These are phyloP conservation scores for Eupleurogrammus muticus DNA, from an alignment of 2,797 vertebrate genomes.

Conservation along the genomic window DNA sequence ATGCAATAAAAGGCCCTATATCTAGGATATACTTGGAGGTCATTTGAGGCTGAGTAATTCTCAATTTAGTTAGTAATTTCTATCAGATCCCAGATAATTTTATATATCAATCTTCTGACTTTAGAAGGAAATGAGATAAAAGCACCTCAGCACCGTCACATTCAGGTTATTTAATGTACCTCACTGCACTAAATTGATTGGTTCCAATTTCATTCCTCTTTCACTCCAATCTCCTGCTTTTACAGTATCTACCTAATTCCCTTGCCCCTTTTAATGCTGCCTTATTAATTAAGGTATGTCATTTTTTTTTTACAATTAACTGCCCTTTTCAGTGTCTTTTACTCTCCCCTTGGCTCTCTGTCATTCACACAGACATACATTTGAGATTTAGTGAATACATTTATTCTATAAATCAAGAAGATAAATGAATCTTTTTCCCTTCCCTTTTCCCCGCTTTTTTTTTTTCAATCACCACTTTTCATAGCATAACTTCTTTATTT, in stretches of 20 bases:
- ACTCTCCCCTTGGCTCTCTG: slow-evolving; percentile 1
- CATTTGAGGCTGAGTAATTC: neutral
- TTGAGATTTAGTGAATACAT: slow-evolving; percentile 8
- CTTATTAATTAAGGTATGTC: slow-evolving; percentile 31
- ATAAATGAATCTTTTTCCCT: neutral
- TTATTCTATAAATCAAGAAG: slow-evolving; percentile 45
- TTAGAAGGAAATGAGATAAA: slow-evolving; percentile 12
- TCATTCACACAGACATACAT: neutral
- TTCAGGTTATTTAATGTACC: slow-evolving; percentile 1
- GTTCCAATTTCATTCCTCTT: slow-evolving; percentile 12
- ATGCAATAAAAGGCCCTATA: neutral
- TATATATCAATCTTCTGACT: slow-evolving; percentile 1
- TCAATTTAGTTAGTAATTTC: neutral
- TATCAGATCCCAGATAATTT: neutral
- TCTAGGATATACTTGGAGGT: neutral
- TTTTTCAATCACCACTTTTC: slow-evolving; percentile 4
- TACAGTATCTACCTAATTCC: slow-evolving; percentile 18
- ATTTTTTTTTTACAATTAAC: slow-evolving; percentile 13
- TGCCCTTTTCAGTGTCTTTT: neutral
- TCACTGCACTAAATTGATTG: slow-evolving; percentile 26
- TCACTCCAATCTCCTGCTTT: slow-evolving; percentile 17
- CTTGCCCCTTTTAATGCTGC: neutral
- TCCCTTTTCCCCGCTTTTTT: neutral
- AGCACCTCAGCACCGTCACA: neutral
- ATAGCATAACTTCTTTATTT: slow-evolving; percentile 17